phyloP scores from a whole-genome alignment of 2,797 vertebrate species.

The Rhodeus uyekii region DNA sequence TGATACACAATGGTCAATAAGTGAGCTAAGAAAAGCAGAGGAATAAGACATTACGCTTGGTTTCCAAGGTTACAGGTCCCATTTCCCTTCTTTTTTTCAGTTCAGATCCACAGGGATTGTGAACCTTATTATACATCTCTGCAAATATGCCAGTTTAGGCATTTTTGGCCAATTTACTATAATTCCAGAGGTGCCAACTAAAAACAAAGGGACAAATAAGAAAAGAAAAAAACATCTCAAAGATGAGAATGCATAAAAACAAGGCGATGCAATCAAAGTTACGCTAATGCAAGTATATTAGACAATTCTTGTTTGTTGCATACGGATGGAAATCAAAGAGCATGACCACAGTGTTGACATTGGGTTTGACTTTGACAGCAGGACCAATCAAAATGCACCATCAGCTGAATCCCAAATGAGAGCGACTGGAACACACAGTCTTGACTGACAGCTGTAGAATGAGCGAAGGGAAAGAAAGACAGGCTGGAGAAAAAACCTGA shows the following conservation, averaged over 20 bases:
- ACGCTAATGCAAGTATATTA: conserved; percentile 10
- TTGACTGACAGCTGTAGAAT: conserved; percentile 49
- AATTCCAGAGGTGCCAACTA: neutral
- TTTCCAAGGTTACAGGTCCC: conserved; percentile 42
- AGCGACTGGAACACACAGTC: conserved; percentile 20
- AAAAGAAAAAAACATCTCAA: neutral
- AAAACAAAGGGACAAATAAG: conserved; percentile 4
- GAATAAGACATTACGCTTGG: neutral
- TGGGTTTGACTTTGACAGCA: conserved; percentile 38
- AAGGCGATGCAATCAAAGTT: neutral
- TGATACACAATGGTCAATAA: neutral
- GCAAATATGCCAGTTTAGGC: conserved; percentile 31
- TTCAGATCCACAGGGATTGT: conserved; percentile 23
- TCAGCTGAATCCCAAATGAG: conserved; percentile 44
- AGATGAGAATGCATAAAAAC: neutral
- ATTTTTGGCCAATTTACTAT: conserved; percentile 17
- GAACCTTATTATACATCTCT: conserved; percentile 23
- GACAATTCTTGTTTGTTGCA: conserved; percentile 23
- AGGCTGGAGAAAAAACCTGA: conserved; percentile 26
- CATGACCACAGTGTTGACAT: conserved; percentile 39
- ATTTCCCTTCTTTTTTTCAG: neutral
- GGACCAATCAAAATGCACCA: conserved; percentile 41
- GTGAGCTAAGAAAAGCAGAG: conserved; percentile 11
- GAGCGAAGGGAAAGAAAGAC: conserved; percentile 16
- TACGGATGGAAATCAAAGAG: conserved; percentile 1